phyloP scores from a whole-genome alignment of 2,888 invertebrate species.

The Sphaerophoria rueppellii region DNA sequence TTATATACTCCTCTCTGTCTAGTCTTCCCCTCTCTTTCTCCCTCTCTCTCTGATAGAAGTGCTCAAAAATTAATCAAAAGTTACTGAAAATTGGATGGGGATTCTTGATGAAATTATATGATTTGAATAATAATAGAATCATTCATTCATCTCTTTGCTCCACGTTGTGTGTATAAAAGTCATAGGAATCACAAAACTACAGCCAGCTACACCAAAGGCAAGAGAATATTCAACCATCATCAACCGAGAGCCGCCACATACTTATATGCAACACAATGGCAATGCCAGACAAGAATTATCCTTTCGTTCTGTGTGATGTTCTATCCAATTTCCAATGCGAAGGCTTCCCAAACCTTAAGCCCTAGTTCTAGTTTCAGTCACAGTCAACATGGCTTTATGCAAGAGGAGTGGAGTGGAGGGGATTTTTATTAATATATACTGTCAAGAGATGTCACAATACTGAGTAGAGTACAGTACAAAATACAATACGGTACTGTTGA shows the following conservation, averaged over 20 bases:
- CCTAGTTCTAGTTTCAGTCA: too few relatives aligned
- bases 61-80: constrained; percentile 71
- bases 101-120: constrained; percentile 79
- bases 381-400: constrained; percentile 5
- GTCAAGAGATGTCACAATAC: constrained; percentile 69
- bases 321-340: constrained; percentile 24
- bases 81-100: constrained; percentile 72
- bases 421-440: constrained; percentile 67
- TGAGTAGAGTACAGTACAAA: constrained; percentile 30
- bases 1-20: background rate
- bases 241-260: constrained; percentile 1
- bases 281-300: constrained; percentile 49
- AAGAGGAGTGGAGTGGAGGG: constrained; percentile 24
- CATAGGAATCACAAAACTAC: constrained; percentile 8
- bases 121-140: constrained; percentile 82
- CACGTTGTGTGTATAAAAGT: constrained; percentile 23
- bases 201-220: background rate
- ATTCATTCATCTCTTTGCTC: constrained; percentile 76
- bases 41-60: background rate
- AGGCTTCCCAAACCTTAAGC: constrained; percentile 28
- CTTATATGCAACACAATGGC: constrained; percentile 55
- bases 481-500: too few relatives aligned
- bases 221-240: constrained; percentile 21
- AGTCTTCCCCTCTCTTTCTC: background rate
- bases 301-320: constrained; percentile 1